A percentile compares a stretch with the other conserved stretches of the same genome.
Evolutionary conservation across 2,113 vertebrate genomes (phyloP).

Genomic region (Rhodinocichla rosea): DNA sequence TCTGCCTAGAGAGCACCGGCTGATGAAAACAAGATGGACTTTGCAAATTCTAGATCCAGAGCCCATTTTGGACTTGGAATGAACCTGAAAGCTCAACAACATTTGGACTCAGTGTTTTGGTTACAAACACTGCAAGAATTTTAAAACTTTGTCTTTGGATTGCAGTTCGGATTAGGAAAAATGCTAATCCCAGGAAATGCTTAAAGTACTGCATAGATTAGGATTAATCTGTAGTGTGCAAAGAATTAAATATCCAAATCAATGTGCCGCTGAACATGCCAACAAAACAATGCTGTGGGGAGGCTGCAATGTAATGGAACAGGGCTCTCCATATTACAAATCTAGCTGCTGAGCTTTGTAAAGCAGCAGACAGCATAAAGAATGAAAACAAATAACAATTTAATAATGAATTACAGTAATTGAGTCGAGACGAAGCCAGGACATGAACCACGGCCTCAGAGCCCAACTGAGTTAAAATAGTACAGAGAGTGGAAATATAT

Average conservation of each 20-base stretch:
- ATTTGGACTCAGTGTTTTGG: background rate
- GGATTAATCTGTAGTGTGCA: background rate
- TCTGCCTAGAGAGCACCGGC: background rate
- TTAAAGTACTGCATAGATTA: background rate
- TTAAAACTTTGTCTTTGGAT: background rate
- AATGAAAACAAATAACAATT: constrained; percentile 48
- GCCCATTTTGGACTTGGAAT: background rate
- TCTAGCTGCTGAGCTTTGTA: constrained; percentile 6
- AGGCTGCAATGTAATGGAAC: background rate
- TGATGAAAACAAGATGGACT: background rate
- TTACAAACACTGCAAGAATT: background rate
- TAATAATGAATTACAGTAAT: constrained; percentile 56
- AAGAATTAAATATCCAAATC: background rate
- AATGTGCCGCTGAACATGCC: background rate
- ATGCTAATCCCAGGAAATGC: background rate
- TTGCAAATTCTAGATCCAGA: background rate
- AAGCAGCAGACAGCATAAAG: background rate
- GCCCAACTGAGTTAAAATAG: background rate
- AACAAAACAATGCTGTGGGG: constrained; percentile 1
- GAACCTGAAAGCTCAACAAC: background rate
- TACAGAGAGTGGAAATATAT: background rate
- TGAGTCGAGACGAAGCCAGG: background rate
- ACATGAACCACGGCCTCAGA: background rate
- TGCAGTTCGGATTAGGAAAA: background rate
- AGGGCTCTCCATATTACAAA: background rate